Base-by-base conservation (phyloP, 2,888 invertebrate genomes). In the Gari tellinella region DNA sequence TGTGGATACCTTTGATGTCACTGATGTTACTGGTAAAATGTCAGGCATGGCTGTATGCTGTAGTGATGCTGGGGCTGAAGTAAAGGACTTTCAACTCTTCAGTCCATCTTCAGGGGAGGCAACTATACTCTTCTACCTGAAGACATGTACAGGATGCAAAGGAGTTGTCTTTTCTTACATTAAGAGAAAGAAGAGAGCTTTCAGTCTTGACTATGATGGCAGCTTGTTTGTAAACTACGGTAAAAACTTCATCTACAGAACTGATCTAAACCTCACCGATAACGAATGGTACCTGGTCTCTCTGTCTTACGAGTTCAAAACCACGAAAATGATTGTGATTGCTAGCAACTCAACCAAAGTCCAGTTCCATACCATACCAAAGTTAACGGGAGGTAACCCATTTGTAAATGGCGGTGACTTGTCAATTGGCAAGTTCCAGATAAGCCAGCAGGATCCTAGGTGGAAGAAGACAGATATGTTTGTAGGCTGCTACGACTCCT, bases 91-190 rank as follows among this genome's bases (percentile, higher is more conserved):
- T 41, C 31, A 52, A 26, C 46, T 72, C n/a, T 72, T 72, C 46
- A 56, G 66, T 26, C 43, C n/a, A 8, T 21, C 4, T 1, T 41
- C 58, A 3, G 26, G 25, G 15, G 62, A 65, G 19, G 40, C 48
- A 14, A 70, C 75, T 17, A 52, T 70, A 8, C 45, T 48, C 19
- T 60, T 75, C 23, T 75, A 75, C 23, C 17, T 75, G 19, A 69
- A 66, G 26, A 69, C 65, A 41, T 70, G 75, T 49, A 52, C 63
- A 12, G 62, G 41, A 2, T 70, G 70, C 17, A 46, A 75, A 51
- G 75, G 75, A 0, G 60, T 70, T n/a, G 51, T 75, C 12, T 58
- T 75, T 37, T 70, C 75, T 1, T 74, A 74, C 51, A 61, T 49
- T 14, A 17, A 19, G 17, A 49, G 37, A 14, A 38, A 31, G 14